These are phyloP conservation scores for Hydrochoerus hydrochaeris DNA, from an alignment of 2,113 vertebrate species.

Conservation along the genomic window DNA sequence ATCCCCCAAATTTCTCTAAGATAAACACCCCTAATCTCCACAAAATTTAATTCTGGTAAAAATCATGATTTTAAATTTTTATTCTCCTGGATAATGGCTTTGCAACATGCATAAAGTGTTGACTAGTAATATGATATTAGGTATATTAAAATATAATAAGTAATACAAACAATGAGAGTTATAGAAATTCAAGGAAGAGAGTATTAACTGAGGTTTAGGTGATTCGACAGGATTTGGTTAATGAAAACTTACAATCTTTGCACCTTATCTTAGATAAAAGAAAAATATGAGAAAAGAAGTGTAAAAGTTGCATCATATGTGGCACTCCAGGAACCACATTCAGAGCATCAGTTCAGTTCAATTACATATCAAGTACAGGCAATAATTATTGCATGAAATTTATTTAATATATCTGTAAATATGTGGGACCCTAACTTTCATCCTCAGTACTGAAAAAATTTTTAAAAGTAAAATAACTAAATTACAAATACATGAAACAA, in stretches of 20 bases:
- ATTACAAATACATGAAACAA: not conserved
- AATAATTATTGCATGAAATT: not conserved
- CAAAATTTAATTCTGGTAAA: not conserved
- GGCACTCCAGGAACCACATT: not conserved
- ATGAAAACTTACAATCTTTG: not conserved
- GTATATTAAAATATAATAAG: not conserved
- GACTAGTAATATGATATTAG: not conserved
- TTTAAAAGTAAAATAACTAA: not conserved
- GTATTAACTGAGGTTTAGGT: not conserved
- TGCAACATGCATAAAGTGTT: not conserved
- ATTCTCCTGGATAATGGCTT: not conserved
- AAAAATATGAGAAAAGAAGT: not conserved
- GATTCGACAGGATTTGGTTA: not conserved
- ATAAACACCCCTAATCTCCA: not conserved
- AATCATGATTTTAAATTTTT: conserved; percentile 21
- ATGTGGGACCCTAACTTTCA: not conserved
- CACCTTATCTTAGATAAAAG: not conserved
- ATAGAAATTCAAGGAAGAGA: not conserved
- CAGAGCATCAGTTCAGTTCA: not conserved
- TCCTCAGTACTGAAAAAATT: not conserved
- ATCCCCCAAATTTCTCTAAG: not conserved
- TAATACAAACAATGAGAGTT: not conserved
- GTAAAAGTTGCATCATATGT: not conserved
- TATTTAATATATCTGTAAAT: not conserved
- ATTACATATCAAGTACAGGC: not conserved